Base-by-base conservation (phyloP, 2,888 invertebrate species). In the Drosophila acutilabella region DNA sequence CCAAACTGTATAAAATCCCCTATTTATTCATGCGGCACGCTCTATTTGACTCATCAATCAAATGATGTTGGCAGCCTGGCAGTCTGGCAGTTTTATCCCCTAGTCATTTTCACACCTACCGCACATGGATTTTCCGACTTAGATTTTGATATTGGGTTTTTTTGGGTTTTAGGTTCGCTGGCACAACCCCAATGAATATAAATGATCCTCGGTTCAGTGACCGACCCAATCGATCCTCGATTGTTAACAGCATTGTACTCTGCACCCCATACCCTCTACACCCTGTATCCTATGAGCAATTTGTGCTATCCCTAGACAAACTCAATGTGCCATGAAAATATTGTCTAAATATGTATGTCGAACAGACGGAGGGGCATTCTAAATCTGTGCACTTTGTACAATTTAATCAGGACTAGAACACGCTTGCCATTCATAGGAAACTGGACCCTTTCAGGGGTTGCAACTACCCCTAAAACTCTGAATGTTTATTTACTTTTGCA, bases 21-120 rank as follows among this genome's bases (percentile, higher is more conserved):
- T 78, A 84, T 81, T 82, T 78, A 84, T 81, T 82, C 71, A 84
- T 84, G 64, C 64, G 65, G 82, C 82, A 82, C 82, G 82, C 85
- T 84, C 81, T 87, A 84, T 82, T 81, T 74, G 68, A 64, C 72
- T 80, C 81, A 81, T 81, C 81, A 81, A 81, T 81, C 81, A 81
- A 86, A 74, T 60, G 38, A 52, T 58, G 42, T 65, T 67, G 75
- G 59, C 70, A 67, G 60, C 7, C 61, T 62, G 74, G 45, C 71
- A 80, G 58, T 52, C 61, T 62, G 74, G 45, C 71, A 80, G 58
- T 52, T 71, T 64, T 50, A 72, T 81, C 64, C 85, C 88, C 76
- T 79, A 67, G 68, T 66, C 68, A 70, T 70, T 81, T 82, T 82
- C 76, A 82, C 82, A 82, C 82, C 82, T 81, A 78, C 65, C 53